Conservation (phyloP, 2,888 invertebrate genomes). For the Agapostemon virescens region DNA sequence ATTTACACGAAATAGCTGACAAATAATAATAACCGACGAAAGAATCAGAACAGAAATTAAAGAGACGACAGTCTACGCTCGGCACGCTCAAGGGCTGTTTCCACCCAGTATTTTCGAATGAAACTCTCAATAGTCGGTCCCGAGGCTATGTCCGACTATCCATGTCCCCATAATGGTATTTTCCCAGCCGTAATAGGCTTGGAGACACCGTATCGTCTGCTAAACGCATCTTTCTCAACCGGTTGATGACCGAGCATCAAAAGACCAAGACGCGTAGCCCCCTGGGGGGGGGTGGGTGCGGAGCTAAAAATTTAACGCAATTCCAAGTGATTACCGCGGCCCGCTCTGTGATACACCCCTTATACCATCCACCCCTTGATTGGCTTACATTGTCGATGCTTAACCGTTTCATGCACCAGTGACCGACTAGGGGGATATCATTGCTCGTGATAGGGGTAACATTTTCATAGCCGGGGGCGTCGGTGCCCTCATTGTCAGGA, state of each 20-base stretch:
- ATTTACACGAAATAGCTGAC: no score
- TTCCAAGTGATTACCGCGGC: constrained; percentile 78
- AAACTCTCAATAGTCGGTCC: background rate
- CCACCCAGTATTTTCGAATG: background rate
- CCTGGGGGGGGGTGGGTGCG: constrained; percentile 54
- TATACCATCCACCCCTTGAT: constrained; percentile 74
- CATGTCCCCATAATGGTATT: background rate
- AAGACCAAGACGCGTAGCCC: constrained; percentile 59
- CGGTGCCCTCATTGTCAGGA: constrained; percentile 64
- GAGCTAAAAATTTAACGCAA: constrained; percentile 79
- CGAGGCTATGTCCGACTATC: background rate
- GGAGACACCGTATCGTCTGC: constrained; percentile 12
- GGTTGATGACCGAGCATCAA: constrained; percentile 52
- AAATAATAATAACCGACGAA: background rate
- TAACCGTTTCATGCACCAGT: constrained; percentile 80
- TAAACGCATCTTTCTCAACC: constrained; percentile 56
- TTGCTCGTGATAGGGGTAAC: constrained; percentile 79
- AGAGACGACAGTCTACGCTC: background rate
- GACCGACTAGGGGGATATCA: constrained; percentile 77
- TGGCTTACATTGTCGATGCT: constrained; percentile 81
- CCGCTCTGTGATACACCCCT: constrained; percentile 72
- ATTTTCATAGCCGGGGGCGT: constrained; percentile 73
- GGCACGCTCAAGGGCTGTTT: background rate
- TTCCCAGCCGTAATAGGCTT: constrained; percentile 3
- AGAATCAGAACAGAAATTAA: background rate